Evolutionary conservation across 2,888 invertebrate genomes (phyloP), one percentile per base, ranked within the genome.

Genomic region (Lasioglossum vierecki): DNA sequence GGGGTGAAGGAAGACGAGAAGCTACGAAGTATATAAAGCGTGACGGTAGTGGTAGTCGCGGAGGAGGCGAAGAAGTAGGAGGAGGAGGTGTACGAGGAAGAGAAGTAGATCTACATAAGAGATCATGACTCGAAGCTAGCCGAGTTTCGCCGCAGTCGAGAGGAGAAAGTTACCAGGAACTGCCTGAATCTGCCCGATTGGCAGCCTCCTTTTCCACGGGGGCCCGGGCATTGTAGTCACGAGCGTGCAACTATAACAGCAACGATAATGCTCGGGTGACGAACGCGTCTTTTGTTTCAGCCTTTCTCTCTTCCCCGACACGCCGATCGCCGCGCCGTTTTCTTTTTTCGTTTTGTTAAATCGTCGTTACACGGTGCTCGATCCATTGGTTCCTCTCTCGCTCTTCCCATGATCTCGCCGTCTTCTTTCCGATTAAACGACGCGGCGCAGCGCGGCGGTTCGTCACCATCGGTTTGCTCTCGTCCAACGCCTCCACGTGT

Each of bases 91-190:
- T 68, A 84, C 41, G 79, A 79, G 79, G 83, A 79, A 46, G 49
- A 86, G 87, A 88, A 86, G 90, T 87, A 87, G 92, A 92, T 92
- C 93, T 92, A 92, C 91, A 92, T 91, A 91, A 92, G 92, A 92
- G 93, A 93, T 93, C 93, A 93, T 91, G 93, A 93, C 92, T 93
- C 90, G 92, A 77, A 74, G 89, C 91, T 92, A 93, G 93, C 89
- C 93, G 93, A 93, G 93, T 93, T 93, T 93, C 93, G 90, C 88
- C 88, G 89, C 82, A 77, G 75, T 79, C 86, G 81, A 90, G 86
- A 91, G 91, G 93, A 93, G 93, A 93, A 93, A 93, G 93, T 93
- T 93, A 91, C 85, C 92, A 91, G 92, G 91, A 92, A 92, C 92
- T 90, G 92, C 83, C 88, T 90, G 91, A 91, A 92, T 92, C 92